phyloP scores from a whole-genome alignment of 2,888 invertebrate species.

The Idaea dimidiata region DNA sequence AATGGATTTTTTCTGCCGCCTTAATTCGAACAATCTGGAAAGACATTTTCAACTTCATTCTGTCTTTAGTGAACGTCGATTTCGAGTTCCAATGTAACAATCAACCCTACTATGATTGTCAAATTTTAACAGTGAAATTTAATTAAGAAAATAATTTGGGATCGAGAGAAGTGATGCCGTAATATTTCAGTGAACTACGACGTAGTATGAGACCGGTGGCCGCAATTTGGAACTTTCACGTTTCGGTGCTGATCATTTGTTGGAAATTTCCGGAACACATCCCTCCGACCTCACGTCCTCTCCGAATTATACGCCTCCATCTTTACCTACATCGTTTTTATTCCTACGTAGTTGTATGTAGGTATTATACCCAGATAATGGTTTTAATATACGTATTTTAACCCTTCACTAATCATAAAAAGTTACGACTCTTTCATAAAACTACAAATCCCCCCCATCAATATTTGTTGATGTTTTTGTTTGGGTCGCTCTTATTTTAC shows the following conservation, averaged over 20 bases:
- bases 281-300: conserved; percentile 39
- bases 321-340: conserved; percentile 11
- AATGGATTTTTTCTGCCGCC: conserved; percentile 62
- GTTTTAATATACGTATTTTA: not conserved
- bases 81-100: conserved; percentile 29
- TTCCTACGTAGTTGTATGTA: conserved; percentile 10
- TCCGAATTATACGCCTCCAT: conserved; percentile 42
- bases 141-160: conserved; percentile 47
- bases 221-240: conserved; percentile 54
- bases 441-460: conserved; percentile 14
- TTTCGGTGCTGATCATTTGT: conserved; percentile 50
- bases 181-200: conserved; percentile 49
- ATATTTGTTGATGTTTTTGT: conserved; percentile 19
- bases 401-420: conserved; percentile 4
- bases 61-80: conserved; percentile 36
- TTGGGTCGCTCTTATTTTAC: conserved; percentile 18
- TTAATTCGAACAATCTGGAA: conserved; percentile 52
- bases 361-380: conserved; percentile 17
- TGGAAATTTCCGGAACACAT: conserved; percentile 49
- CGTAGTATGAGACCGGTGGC: conserved; percentile 32
- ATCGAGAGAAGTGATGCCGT: conserved; percentile 41
- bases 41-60: conserved; percentile 34
- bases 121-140: conserved; percentile 34
- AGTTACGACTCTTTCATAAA: conserved; percentile 7
- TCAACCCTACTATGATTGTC: not conserved